These are phyloP conservation scores for Callaeas wilsoni DNA, from an alignment of 2,113 vertebrate genomes.

Conservation along the genomic window DNA sequence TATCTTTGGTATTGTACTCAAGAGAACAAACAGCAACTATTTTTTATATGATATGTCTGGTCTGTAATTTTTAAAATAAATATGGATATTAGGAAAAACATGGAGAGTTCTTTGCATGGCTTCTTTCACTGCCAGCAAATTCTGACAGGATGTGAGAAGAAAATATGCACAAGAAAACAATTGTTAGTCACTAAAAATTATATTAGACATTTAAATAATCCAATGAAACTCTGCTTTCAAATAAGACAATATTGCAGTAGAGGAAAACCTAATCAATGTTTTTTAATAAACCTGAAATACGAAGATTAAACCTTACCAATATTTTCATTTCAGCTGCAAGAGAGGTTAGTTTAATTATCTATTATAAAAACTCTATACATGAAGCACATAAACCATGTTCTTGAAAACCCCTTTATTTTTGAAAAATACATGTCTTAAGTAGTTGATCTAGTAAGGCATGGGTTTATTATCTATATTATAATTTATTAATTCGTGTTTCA, in stretches of 20 bases:
- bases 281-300: neutral
- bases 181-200: neutral
- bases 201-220: neutral
- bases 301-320: neutral
- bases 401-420: neutral
- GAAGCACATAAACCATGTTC: neutral
- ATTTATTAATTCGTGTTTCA: neutral
- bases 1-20: neutral
- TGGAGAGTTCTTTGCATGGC: neutral
- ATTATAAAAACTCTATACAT: neutral
- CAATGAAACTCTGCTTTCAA: neutral
- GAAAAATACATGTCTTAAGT: neutral
- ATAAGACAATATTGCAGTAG: neutral
- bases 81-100: neutral
- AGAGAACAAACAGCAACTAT: neutral
- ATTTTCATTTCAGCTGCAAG: neutral
- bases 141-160: neutral
- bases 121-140: neutral
- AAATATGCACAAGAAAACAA: neutral
- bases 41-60: neutral
- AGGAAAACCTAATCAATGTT: neutral
- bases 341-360: neutral
- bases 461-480: neutral
- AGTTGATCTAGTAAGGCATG: neutral
- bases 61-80: neutral